Evolutionary conservation across 2,113 vertebrate genomes (phyloP).

Genomic region (Poeciliopsis retropinna): DNA sequence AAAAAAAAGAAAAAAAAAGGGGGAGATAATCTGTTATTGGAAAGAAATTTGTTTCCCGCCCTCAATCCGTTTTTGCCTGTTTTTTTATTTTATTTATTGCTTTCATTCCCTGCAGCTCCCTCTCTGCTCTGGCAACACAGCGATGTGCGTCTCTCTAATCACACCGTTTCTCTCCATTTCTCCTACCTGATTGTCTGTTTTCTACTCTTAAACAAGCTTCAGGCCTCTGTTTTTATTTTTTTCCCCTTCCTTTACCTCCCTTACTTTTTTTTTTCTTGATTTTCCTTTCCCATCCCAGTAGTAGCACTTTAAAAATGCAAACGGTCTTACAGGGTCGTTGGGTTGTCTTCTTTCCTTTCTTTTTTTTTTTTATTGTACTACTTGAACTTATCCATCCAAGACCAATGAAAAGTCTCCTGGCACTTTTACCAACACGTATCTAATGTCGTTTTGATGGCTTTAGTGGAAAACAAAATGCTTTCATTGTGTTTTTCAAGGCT

Average conservation of each 20-base stretch:
- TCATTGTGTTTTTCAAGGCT: too few species aligned
- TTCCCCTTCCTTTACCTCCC: not conserved
- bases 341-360: too few species aligned
- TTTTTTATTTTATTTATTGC: constrained; percentile 33
- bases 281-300: too few species aligned
- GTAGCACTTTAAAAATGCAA: too few species aligned
- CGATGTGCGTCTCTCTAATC: constrained; percentile 14
- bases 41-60: constrained; percentile 20
- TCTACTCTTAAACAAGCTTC: not conserved
- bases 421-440: not conserved
- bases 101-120: constrained; percentile 29
- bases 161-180: not conserved
- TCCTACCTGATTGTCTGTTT: not conserved
- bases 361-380: not conserved
- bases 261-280: not conserved
- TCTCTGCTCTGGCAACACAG: constrained; percentile 27
- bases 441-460: too few species aligned
- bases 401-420: not conserved
- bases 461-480: too few species aligned
- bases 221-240: not conserved
- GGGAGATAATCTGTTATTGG: constrained; percentile 29
- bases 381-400: not conserved
- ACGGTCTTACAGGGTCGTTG: too few species aligned
- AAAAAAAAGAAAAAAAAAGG: constrained; percentile 20
- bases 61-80: constrained; percentile 19